Percentiles rank a stretch among this genome's conserved stretches.
Conservation (phyloP, 2,797 vertebrate genomes). For the Liparis tanakae region DNA sequence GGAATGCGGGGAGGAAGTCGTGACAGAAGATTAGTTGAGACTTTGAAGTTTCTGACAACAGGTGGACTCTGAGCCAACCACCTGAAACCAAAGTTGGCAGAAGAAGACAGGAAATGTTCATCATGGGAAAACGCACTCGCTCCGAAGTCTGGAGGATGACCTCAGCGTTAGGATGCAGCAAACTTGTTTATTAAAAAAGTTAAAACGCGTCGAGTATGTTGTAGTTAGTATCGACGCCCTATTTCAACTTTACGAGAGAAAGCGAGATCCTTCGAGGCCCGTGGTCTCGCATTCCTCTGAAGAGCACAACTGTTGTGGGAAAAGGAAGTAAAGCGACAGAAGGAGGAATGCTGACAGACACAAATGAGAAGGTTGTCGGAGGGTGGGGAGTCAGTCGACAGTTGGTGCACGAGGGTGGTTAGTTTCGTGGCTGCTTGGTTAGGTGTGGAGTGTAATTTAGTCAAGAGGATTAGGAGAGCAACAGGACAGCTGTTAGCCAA, state of each 20-base stretch:
- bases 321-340: slow-evolving; percentile 70
- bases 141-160: slow-evolving; percentile 61
- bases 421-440: slow-evolving; percentile 77
- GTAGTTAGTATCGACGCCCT: slow-evolving; percentile 8
- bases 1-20: slow-evolving; percentile 35
- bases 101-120: slow-evolving; percentile 58
- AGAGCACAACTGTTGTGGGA: slow-evolving; percentile 74
- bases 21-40: slow-evolving; percentile 65
- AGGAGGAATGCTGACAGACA: slow-evolving; percentile 81
- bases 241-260: slow-evolving; percentile 44
- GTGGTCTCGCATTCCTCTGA: slow-evolving; percentile 48
- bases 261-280: slow-evolving; percentile 54
- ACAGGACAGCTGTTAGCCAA: slow-evolving; percentile 83
- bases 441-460: slow-evolving; percentile 85
- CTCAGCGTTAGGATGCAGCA: slow-evolving; percentile 43
- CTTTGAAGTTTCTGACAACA: slow-evolving; percentile 47
- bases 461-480: slow-evolving; percentile 82
- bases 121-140: slow-evolving; percentile 44
- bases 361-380: slow-evolving; percentile 80
- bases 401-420: slow-evolving; percentile 78
- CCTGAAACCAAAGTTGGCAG: slow-evolving; percentile 71
- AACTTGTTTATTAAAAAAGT: slow-evolving; percentile 32
- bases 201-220: slow-evolving; percentile 8
- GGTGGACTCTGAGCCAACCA: slow-evolving; percentile 53
- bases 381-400: slow-evolving; percentile 70